These are phyloP conservation scores for Oreortyx pictus DNA, from an alignment of 2,797 vertebrate species.

Conservation along the genomic window DNA sequence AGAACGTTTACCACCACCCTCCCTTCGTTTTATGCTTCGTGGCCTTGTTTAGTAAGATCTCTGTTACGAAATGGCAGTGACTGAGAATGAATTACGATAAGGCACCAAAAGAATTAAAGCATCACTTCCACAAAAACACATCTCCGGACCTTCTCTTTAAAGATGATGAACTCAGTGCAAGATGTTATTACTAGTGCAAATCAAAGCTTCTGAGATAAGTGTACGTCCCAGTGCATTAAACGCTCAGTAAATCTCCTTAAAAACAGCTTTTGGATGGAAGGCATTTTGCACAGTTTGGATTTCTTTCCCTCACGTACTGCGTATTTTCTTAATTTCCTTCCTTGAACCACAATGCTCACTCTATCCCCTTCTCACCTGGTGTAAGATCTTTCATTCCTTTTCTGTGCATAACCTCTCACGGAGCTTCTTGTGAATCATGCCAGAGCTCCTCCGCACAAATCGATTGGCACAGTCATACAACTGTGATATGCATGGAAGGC, in stretches of 20 bases:
- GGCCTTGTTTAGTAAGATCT: slow-evolving; percentile 58
- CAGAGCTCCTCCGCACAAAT: slow-evolving; percentile 23
- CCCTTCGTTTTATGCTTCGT: slow-evolving; percentile 20
- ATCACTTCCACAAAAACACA: slow-evolving; percentile 46
- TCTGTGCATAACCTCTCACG: not conserved
- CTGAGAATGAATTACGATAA: slow-evolving; percentile 70
- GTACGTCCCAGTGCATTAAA: slow-evolving; percentile 48
- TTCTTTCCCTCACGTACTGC: not conserved
- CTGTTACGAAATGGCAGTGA: slow-evolving; percentile 60
- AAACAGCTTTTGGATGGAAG: slow-evolving; percentile 43
- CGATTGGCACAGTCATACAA: slow-evolving; percentile 1
- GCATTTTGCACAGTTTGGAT: not conserved
- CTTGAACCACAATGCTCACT: not conserved
- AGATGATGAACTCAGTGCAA: slow-evolving; percentile 48
- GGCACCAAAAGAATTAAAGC: slow-evolving; percentile 5
- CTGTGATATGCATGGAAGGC: not conserved
- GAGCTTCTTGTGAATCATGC: slow-evolving; percentile 37
- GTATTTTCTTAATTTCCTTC: slow-evolving; percentile 11
- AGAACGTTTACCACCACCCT: slow-evolving; percentile 33
- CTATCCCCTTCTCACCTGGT: not conserved
- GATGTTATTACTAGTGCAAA: slow-evolving; percentile 70
- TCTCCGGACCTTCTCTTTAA: slow-evolving; percentile 68
- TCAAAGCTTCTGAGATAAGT: slow-evolving; percentile 67
- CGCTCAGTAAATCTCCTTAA: slow-evolving; percentile 50
- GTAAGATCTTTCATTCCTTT: slow-evolving; percentile 30